Conservation (phyloP, 2,113 vertebrate species). For the Daboia siamensis region DNA sequence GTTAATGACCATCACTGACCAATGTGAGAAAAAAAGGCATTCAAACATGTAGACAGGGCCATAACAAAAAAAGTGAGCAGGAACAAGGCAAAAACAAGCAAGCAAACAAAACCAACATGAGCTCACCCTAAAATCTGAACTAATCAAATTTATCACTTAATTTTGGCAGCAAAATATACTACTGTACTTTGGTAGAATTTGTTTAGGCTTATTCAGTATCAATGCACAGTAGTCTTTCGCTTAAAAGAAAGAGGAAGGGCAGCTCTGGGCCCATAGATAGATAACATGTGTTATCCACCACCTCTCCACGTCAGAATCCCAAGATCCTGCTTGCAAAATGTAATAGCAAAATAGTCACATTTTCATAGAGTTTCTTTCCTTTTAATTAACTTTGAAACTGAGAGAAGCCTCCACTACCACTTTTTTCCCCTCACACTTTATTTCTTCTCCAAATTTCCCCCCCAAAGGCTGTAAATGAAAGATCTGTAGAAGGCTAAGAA, state of each 20-base stretch:
- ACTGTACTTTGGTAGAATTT: not conserved
- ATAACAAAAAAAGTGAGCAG: not conserved
- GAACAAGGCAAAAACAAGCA: not conserved
- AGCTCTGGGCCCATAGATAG: not conserved
- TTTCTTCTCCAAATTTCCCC: not conserved
- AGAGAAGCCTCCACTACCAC: not conserved
- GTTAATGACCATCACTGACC: not conserved
- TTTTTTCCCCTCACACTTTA: not conserved
- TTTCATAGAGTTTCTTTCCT: not conserved
- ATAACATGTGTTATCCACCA: not conserved
- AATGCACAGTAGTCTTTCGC: not conserved
- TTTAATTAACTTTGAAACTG: not conserved
- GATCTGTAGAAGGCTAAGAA: not conserved
- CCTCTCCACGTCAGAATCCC: not conserved
- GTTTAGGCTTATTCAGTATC: not conserved
- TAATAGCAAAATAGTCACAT: not conserved
- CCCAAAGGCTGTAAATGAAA: not conserved
- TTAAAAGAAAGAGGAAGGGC: not conserved
- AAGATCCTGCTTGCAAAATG: not conserved
- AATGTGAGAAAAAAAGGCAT: not conserved
- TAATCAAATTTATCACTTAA: not conserved
- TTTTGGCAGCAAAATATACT: not conserved
- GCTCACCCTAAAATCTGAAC: not conserved
- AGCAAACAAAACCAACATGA: not conserved
- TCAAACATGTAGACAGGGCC: not conserved